These are phyloP conservation scores for Lepus townsendii DNA, from an alignment of 2,797 vertebrate species.

Conservation along the genomic window DNA sequence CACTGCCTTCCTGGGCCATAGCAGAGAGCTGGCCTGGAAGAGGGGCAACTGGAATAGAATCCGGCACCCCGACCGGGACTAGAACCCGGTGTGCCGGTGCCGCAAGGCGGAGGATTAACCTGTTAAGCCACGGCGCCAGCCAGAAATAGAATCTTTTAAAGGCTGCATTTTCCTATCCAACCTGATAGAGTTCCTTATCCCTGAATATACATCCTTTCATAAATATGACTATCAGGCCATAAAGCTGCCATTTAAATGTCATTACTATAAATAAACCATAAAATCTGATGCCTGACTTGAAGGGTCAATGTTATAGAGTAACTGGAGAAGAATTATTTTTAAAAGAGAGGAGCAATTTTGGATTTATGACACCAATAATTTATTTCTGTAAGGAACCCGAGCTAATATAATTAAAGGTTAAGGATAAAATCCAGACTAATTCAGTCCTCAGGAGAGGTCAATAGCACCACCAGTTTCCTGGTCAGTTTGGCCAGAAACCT, in stretches of 20 bases:
- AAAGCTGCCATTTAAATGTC: constrained; percentile 78
- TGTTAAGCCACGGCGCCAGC: too few species aligned
- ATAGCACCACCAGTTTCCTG: not conserved
- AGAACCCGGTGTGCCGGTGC: too few species aligned
- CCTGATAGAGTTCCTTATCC: not conserved
- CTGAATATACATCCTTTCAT: constrained; percentile 64
- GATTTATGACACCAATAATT: constrained; percentile 55
- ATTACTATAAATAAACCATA: constrained; percentile 78
- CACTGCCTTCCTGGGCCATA: too few species aligned
- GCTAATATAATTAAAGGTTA: constrained; percentile 70
- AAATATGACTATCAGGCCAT: constrained; percentile 67
- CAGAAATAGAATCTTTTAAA: not conserved
- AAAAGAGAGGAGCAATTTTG: constrained; percentile 42
- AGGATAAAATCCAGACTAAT: constrained; percentile 53
- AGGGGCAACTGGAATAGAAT: too few species aligned
- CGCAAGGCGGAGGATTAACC: too few species aligned
- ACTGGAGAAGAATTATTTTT: constrained; percentile 45
- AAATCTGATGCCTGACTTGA: constrained; percentile 55
- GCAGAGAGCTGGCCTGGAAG: too few species aligned
- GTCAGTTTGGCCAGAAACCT: constrained; percentile 26
- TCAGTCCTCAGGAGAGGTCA: constrained; percentile 4
- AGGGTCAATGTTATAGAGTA: constrained; percentile 18
- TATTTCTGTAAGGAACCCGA: constrained; percentile 22
- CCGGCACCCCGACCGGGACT: too few species aligned
- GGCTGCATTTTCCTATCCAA: not conserved